phyloP scores from a whole-genome alignment of 2,797 vertebrate genomes.

The Galagoides demidoff region DNA sequence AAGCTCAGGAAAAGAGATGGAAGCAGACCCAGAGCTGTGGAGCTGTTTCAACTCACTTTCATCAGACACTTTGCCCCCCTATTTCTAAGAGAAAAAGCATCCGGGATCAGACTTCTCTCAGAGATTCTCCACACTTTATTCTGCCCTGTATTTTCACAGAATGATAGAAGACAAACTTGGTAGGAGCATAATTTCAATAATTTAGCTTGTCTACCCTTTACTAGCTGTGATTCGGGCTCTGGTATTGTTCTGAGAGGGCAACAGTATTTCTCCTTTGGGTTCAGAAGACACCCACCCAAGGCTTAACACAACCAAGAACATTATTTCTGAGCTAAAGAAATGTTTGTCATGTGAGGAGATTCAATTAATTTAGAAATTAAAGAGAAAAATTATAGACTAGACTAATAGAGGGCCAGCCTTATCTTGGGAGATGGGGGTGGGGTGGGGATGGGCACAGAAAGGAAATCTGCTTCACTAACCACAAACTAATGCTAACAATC shows the following conservation, averaged over 20 bases:
- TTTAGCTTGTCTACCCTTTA: not conserved
- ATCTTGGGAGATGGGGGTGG: not conserved
- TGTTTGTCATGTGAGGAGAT: constrained; percentile 20
- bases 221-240: not conserved
- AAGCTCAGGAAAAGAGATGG: not conserved
- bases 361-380: constrained; percentile 55
- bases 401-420: not conserved
- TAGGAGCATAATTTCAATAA: constrained; percentile 27
- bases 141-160: not conserved
- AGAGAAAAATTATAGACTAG: constrained; percentile 48
- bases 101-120: not conserved
- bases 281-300: constrained; percentile 45
- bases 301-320: constrained; percentile 15
- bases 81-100: not conserved
- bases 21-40: not conserved
- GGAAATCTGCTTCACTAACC: constrained; percentile 51
- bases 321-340: constrained; percentile 43
- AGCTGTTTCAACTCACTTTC: not conserved
- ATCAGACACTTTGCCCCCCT: not conserved
- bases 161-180: not conserved
- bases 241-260: constrained; percentile 49
- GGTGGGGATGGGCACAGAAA: constrained; percentile 33
- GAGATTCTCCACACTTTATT: not conserved
- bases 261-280: constrained; percentile 10
- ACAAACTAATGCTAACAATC: constrained; percentile 61